A percentile compares a stretch with the other conserved stretches of the same genome.
Evolutionary conservation across 1,140 invertebrate species (phyloP).

Genomic region (Babylonia areolata): DNA sequence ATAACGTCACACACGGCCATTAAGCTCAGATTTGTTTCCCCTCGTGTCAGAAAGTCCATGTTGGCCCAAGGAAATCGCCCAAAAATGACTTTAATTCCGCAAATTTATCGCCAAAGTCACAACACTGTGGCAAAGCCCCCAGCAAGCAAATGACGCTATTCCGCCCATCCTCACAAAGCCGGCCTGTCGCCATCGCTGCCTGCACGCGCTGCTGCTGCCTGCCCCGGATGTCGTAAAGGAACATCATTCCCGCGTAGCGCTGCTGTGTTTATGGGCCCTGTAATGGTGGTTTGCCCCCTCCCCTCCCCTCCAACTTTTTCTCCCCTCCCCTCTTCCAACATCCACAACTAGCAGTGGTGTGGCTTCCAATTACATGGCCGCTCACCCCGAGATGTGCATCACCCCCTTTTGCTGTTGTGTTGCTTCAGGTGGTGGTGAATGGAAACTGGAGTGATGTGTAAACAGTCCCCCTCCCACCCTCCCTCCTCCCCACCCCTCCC

Average conservation of each 20-base stretch:
- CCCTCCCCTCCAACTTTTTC: background rate
- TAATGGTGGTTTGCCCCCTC: background rate
- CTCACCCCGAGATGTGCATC: slow-evolving; percentile 4
- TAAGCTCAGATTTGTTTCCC: slow-evolving; percentile 11
- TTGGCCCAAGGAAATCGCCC: slow-evolving; percentile 14
- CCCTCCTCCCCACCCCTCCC: too few relatives aligned
- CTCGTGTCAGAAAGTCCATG: slow-evolving; percentile 15
- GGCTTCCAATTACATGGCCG: slow-evolving; percentile 10
- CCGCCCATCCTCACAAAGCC: slow-evolving; percentile 13
- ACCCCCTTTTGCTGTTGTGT: background rate
- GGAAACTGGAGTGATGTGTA: background rate
- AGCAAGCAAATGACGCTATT: slow-evolving; percentile 17
- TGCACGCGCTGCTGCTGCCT: slow-evolving; percentile 5
- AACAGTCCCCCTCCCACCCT: too few relatives aligned
- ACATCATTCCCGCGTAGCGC: slow-evolving; percentile 20
- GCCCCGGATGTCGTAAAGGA: slow-evolving; percentile 21
- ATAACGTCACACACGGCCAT: slow-evolving; percentile 3
- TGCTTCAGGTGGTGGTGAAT: background rate
- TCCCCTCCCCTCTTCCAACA: background rate
- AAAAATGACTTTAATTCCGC: slow-evolving; percentile 16
- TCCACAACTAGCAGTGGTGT: slow-evolving; percentile 1
- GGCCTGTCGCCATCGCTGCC: background rate
- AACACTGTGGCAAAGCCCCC: slow-evolving; percentile 4
- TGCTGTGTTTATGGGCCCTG: slow-evolving; percentile 13
- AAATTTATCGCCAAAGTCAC: slow-evolving; percentile 17